Conservation (phyloP, 2,797 vertebrate species). For the Nannoperca obscura region DNA sequence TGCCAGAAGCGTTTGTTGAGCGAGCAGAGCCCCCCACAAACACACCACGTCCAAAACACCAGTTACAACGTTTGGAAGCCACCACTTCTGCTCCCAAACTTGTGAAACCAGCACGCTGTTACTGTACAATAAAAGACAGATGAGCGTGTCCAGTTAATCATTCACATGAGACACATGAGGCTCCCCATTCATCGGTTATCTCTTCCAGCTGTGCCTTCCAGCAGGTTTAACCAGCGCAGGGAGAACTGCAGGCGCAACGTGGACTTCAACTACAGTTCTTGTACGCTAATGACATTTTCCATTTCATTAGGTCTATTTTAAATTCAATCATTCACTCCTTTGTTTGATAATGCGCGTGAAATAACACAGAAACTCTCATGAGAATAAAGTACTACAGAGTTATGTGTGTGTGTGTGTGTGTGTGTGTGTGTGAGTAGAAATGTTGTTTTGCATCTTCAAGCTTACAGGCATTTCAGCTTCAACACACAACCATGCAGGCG, state of each 20-base stretch:
- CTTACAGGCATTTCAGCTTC: neutral
- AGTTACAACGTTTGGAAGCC: neutral
- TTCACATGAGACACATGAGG: conserved; percentile 20
- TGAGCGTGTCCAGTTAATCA: conserved; percentile 30
- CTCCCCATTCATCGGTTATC: conserved; percentile 22
- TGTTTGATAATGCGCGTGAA: conserved; percentile 11
- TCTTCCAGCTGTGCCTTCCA: neutral
- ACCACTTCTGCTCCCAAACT: neutral
- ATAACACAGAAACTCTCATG: neutral
- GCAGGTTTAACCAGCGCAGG: conserved; percentile 14
- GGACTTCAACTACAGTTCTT: neutral
- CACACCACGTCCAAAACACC: neutral
- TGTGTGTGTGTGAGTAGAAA: neutral
- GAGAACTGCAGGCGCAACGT: conserved; percentile 16
- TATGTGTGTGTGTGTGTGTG: neutral
- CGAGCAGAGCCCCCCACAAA: conserved; percentile 2
- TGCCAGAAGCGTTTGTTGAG: neutral
- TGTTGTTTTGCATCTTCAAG: neutral
- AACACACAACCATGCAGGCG: neutral
- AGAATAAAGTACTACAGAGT: neutral
- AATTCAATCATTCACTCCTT: neutral
- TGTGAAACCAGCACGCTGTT: neutral
- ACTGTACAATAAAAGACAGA: neutral
- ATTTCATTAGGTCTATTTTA: neutral
- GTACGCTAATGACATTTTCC: neutral